Evolutionary conservation across 1,140 invertebrate genomes (phyloP).

Genomic region (Cydia fagiglandana): DNA sequence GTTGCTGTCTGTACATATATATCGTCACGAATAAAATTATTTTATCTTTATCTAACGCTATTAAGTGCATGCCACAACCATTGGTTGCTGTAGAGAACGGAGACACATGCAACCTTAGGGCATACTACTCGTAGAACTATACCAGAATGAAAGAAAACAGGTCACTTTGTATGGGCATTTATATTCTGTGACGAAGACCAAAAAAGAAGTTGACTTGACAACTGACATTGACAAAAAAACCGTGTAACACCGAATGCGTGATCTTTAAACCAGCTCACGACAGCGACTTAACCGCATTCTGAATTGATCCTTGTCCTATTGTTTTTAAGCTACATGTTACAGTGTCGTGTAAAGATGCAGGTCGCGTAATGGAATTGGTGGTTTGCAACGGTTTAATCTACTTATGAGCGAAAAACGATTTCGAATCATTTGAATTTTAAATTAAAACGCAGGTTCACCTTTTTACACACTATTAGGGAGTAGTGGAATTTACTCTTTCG

Average conservation of each 20-base stretch:
- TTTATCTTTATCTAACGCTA: too few relatives aligned
- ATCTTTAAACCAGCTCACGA: not conserved
- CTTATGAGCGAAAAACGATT: not conserved
- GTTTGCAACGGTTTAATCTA: conserved; percentile 24
- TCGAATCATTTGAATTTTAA: not conserved
- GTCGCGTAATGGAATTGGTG: not conserved
- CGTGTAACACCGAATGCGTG: conserved; percentile 16
- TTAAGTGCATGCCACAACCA: too few relatives aligned
- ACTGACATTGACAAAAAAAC: conserved; percentile 17
- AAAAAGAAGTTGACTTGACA: conserved; percentile 1
- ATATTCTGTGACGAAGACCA: not conserved
- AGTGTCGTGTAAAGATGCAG: not conserved
- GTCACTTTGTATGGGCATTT: not conserved
- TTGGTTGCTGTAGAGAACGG: too few relatives aligned
- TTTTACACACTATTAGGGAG: not conserved
- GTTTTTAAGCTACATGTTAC: conserved; percentile 1
- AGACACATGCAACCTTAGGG: too few relatives aligned
- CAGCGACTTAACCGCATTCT: not conserved
- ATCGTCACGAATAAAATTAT: too few relatives aligned
- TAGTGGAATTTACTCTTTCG: not conserved
- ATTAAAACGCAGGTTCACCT: not conserved
- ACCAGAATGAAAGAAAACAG: not conserved
- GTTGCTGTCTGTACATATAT: too few relatives aligned
- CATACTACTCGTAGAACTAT: too few relatives aligned
- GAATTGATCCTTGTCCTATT: not conserved